Evolutionary conservation across 92 coral and sea anemone species (phyloP).

Genomic region (Chrysogorgia sp.): DNA sequence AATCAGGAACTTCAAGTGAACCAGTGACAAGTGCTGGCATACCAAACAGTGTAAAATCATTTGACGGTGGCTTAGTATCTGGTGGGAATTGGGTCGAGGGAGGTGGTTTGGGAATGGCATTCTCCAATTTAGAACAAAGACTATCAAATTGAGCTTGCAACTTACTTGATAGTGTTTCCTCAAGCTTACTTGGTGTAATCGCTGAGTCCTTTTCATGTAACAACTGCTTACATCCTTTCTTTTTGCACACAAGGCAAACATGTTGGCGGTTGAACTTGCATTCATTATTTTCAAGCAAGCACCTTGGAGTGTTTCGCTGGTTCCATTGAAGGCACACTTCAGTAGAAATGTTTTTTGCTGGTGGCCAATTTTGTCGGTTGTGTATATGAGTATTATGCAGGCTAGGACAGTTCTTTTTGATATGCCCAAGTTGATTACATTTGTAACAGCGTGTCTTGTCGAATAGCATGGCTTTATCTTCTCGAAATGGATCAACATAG

Average conservation of each 20-base stretch:
- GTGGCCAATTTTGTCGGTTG: not conserved
- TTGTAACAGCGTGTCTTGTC: not conserved
- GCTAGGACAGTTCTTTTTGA: constrained; percentile 5
- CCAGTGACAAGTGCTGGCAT: no score
- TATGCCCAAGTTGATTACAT: constrained; percentile 12
- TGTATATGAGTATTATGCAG: not conserved
- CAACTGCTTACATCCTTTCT: constrained; percentile 1
- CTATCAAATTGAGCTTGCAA: constrained; percentile 18
- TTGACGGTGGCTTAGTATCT: constrained; percentile 2
- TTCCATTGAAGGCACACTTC: constrained; percentile 28
- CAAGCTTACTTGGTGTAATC: not conserved
- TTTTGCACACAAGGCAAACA: no score
- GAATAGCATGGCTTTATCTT: constrained; percentile 1
- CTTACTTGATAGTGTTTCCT: constrained; percentile 21
- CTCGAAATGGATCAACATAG: constrained; percentile 10
- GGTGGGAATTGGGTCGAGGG: not conserved
- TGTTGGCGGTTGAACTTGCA: no score
- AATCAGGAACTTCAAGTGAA: constrained; percentile 8
- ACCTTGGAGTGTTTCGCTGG: not conserved
- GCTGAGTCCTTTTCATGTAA: not conserved
- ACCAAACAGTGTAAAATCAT: constrained; percentile 5
- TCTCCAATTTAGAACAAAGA: no score
- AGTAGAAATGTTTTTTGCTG: not conserved
- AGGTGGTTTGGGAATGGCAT: constrained; percentile 9
- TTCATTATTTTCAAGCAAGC: no score